A percentile compares a stretch with the other conserved stretches of the same genome.
These are phyloP conservation scores for Aptenodytes patagonicus DNA, from an alignment of 2,113 vertebrate genomes.

Conservation along the genomic window DNA sequence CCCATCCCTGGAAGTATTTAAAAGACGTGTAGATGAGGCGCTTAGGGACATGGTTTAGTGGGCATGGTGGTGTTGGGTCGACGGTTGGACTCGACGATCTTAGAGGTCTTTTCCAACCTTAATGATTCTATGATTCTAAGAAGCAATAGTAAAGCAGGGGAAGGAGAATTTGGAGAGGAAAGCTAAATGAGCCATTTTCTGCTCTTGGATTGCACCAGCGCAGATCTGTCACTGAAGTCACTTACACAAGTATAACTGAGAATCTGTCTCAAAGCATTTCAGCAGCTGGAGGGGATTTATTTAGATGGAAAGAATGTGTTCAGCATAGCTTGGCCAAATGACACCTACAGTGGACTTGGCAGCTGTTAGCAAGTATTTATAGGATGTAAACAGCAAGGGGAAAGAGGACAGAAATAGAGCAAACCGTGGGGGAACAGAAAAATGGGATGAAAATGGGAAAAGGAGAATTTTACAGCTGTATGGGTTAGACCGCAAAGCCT, in stretches of 20 bases:
- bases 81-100: too few relatives aligned
- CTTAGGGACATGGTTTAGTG: too few relatives aligned
- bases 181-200: neutral
- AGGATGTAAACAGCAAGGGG: constrained; percentile 38
- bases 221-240: neutral
- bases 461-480: neutral
- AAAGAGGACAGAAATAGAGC: neutral
- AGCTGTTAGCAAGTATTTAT: constrained; percentile 50
- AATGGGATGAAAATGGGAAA: neutral
- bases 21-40: too few relatives aligned
- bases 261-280: constrained; percentile 17
- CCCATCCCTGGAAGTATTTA: too few relatives aligned
- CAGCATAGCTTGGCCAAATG: constrained; percentile 22
- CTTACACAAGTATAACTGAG: neutral
- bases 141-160: neutral
- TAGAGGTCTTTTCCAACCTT: too few relatives aligned
- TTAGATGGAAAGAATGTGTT: constrained; percentile 54
- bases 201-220: neutral
- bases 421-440: neutral
- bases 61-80: too few relatives aligned
- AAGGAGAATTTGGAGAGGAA: neutral
- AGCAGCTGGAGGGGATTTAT: constrained; percentile 59
- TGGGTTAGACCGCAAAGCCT: neutral
- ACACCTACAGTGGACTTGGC: constrained; percentile 11
- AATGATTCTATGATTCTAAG: neutral